Evolutionary conservation across 2,113 vertebrate genomes (phyloP).

Genomic region (Amphiprion ocellaris): DNA sequence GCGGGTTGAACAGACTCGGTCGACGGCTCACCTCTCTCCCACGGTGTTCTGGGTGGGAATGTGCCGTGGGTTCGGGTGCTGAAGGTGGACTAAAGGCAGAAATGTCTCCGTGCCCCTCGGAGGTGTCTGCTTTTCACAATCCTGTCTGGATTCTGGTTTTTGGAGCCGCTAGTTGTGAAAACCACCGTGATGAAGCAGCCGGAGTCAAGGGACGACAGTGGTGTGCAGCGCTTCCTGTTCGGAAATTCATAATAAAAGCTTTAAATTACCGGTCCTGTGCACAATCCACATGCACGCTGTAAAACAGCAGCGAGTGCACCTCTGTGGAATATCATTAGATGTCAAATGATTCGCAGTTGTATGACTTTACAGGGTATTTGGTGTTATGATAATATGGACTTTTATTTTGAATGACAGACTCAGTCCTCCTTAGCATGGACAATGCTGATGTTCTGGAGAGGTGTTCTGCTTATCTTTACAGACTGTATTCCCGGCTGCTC

Average conservation of each 20-base stretch:
- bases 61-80: neutral
- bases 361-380: no score
- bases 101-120: neutral
- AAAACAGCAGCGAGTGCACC: no score
- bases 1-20: neutral
- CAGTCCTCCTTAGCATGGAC: no score
- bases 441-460: no score
- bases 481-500: no score
- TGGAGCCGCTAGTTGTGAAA: slow-evolving; percentile 21
- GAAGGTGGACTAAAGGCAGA: neutral
- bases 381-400: no score
- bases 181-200: slow-evolving; percentile 8
- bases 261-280: no score
- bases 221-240: neutral
- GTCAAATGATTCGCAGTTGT: no score
- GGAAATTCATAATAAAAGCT: slow-evolving; percentile 39
- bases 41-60: neutral
- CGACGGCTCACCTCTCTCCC: slow-evolving; percentile 26
- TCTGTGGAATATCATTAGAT: no score
- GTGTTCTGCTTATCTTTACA: no score
- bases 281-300: no score
- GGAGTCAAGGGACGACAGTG: neutral
- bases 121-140: slow-evolving; percentile 42
- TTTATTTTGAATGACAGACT: no score
- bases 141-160: slow-evolving; percentile 40